Base-by-base conservation (phyloP, 2,113 vertebrate species). In the Picathartes gymnocephalus region DNA sequence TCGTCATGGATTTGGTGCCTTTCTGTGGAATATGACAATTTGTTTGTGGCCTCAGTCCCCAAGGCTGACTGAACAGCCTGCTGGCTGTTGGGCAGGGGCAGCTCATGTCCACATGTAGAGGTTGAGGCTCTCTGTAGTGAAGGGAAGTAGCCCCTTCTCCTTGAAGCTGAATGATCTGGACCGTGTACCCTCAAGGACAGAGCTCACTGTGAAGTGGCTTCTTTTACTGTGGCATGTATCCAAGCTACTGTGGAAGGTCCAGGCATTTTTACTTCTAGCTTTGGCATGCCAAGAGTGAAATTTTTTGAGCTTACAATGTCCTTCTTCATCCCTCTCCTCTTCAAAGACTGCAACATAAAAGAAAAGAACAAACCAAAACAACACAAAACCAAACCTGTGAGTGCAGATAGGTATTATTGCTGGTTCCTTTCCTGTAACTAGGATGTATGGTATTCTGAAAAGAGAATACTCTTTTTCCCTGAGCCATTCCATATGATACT, bases 301-400 rank as follows among this genome's bases (percentile, higher is more conserved):
- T 62, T 90, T n/a, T 94, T 93, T 85, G 62, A 80, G 82, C n/a
- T 90, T 15, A 72, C 71, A 13, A 80, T 60, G 30, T 77, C 81
- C 4, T 1, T 85, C 25, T 92, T 92, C 11, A 4, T 73, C 39
- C 9, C 8, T 60, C 15, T 82, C 14, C 1, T 76, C n/a, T 83
- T 60, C 37, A 72, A 93, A 90, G 80, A 68, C 24, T 48, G 10
- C 11, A 86, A 72, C 76, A 87, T 44, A 31, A 30, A 39, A 17
- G 23, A 45, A 27, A 15, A 1, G 30, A 30, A n/a, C 7, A 5
- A 35, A 62, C 10, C 9, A 47, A 33, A 73, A 25, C 7, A 14
- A 30, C 40, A n/a, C 20, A 18, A 51, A 57, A 64, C 16, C 9
- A 50, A 15, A 60, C 17, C 21, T 39, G 22, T 71, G 24, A 82